These are phyloP conservation scores for Eulemur rubriventer DNA, from an alignment of 2,797 vertebrate species.

Conservation along the genomic window DNA sequence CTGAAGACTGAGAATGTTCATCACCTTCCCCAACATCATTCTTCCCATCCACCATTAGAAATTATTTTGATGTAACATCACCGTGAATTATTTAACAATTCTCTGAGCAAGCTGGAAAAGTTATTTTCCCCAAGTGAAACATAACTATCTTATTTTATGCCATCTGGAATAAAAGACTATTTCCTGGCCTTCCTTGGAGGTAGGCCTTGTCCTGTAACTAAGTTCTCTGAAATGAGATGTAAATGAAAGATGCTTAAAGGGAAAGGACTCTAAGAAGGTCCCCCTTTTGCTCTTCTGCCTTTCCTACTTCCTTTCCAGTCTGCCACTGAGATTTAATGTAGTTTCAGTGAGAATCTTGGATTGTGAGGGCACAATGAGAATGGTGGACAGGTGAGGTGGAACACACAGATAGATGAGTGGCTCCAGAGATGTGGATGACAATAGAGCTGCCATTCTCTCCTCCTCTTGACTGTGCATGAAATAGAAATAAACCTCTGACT, in stretches of 20 bases:
- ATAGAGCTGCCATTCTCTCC: background rate
- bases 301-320: background rate
- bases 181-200: background rate
- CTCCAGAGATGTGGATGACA: background rate
- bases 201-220: background rate
- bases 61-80: background rate
- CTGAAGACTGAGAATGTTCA: background rate
- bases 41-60: background rate
- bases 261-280: background rate
- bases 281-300: background rate
- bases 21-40: background rate
- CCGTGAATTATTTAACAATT: background rate
- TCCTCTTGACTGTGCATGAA: background rate
- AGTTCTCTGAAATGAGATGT: background rate
- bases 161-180: background rate
- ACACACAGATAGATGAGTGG: background rate
- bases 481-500: background rate
- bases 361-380: background rate
- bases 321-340: background rate
- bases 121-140: background rate
- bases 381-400: accelerated
- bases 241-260: background rate
- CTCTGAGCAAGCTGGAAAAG: background rate
- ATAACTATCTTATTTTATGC: background rate
- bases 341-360: background rate